phyloP scores from a whole-genome alignment of 2,888 invertebrate species.

The Oasisia sp. region DNA sequence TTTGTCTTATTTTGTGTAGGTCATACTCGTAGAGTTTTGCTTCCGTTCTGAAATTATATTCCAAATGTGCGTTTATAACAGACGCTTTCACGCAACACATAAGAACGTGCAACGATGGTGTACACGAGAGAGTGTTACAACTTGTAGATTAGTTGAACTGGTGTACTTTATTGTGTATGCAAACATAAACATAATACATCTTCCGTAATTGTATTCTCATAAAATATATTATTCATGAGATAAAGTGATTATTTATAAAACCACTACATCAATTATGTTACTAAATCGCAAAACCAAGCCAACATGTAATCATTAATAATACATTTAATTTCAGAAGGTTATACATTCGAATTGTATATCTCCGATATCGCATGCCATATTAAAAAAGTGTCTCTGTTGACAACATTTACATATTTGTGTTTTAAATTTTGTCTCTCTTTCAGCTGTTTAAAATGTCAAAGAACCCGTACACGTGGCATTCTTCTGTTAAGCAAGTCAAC shows the following conservation, averaged over 20 bases:
- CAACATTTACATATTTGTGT: background rate
- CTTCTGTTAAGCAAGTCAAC: background rate
- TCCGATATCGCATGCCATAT: background rate
- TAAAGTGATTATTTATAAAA: background rate
- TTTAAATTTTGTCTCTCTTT: background rate
- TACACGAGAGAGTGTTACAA: background rate
- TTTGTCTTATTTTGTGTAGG: too few relatives aligned
- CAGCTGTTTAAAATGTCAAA: background rate
- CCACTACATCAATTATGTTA: background rate
- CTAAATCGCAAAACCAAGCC: background rate
- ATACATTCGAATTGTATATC: background rate
- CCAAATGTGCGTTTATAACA: too few relatives aligned
- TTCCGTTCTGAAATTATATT: too few relatives aligned
- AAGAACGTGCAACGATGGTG: too few relatives aligned
- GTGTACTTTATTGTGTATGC: background rate
- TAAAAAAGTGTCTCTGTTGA: background rate
- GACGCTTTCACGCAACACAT: too few relatives aligned
- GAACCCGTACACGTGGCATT: background rate
- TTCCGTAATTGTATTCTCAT: background rate
- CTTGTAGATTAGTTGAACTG: background rate
- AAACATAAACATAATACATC: background rate
- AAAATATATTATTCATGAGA: background rate
- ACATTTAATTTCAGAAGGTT: background rate
- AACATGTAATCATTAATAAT: background rate
- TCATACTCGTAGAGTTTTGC: too few relatives aligned